Evolutionary conservation across 2,797 vertebrate genomes (phyloP), one percentile per base, ranked within the genome.

Genomic region (Eremophila alpestris): DNA sequence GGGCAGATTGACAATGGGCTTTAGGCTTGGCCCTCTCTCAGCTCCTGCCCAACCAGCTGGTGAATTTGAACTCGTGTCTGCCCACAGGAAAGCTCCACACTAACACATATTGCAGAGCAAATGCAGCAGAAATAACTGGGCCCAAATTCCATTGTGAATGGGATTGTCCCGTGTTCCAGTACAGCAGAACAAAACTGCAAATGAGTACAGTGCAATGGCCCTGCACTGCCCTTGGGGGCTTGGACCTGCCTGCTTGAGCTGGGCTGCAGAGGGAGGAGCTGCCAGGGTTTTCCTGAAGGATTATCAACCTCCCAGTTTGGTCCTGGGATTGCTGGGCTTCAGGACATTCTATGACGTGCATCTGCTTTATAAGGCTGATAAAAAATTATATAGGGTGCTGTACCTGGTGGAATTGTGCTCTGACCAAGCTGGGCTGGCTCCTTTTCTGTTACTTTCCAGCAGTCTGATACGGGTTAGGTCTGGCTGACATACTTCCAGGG

Each of bases 221-320:
- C 1, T 0, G 0, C 32, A 34, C 13, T 16, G 2, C 32, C 15
- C 43, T 1, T 13, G 16, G 36, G 36, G 46, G 10, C 43, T 59
- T 9, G 30, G 70, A 55, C 5, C 36, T 69, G 52, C 40, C 40
- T 52, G 19, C 34, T n/a, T 40, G 60, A 91, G 68, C 36, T 74
- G 65, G 49, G 70, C 49, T 58, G 38, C 34, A 68, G 23, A 38
- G 17, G 5, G 21, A 27, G 14, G 21, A 68, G 32, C 49, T 86
- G 59, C 56, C 40, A 29, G 21, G 34, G 14, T 68, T 64, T 67
- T 70, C 16, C 32, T 45, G 48, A 36, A 30, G 40, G 19, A 19
- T 56, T 78, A 18, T 40, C 55, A 43, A 5, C 14, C 69, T 89
- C 46, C 19, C 30, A 29, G 0, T 30, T 15, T 5, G 2, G 9